phyloP scores from a whole-genome alignment of 2,888 invertebrate species.

The Nomada ruficornis region DNA sequence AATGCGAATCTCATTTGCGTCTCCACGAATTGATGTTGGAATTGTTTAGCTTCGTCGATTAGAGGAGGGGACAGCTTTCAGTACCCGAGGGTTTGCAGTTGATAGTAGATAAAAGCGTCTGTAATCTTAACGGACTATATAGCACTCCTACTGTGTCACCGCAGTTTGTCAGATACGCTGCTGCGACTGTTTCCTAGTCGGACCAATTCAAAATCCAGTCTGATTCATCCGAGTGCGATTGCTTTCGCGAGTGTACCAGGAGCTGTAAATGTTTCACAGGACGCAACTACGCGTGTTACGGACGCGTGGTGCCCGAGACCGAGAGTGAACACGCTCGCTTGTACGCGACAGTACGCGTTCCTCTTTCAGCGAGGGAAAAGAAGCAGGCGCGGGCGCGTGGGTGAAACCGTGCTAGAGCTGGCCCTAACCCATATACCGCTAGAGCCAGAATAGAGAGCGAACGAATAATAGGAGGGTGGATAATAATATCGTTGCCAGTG shows the following conservation, averaged over 20 bases:
- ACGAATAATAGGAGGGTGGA: constrained; percentile 64
- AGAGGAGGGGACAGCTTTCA: too few relatives aligned
- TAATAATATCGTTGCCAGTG: constrained; percentile 46
- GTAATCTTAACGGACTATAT: background rate
- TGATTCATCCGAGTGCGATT: too few relatives aligned
- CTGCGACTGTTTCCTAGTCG: too few relatives aligned
- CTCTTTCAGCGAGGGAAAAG: constrained; percentile 54
- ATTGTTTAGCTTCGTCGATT: background rate
- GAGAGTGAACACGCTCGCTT: constrained; percentile 11
- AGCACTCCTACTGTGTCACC: background rate
- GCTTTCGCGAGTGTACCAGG: background rate
- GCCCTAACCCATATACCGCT: constrained; percentile 82
- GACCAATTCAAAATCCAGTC: too few relatives aligned
- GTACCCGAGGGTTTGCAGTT: background rate
- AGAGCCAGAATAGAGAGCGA: constrained; percentile 78
- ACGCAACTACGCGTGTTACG: constrained; percentile 3
- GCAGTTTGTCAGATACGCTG: background rate
- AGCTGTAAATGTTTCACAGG: background rate
- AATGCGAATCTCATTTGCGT: background rate
- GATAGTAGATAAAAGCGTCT: background rate
- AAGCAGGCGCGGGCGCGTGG: constrained; percentile 66
- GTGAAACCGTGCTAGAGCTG: constrained; percentile 77
- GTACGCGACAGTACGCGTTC: constrained; percentile 48
- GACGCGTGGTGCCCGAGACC: background rate
- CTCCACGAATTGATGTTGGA: background rate